These are phyloP conservation scores for Danio kyathit DNA, from an alignment of 2,797 vertebrate genomes.

Conservation along the genomic window DNA sequence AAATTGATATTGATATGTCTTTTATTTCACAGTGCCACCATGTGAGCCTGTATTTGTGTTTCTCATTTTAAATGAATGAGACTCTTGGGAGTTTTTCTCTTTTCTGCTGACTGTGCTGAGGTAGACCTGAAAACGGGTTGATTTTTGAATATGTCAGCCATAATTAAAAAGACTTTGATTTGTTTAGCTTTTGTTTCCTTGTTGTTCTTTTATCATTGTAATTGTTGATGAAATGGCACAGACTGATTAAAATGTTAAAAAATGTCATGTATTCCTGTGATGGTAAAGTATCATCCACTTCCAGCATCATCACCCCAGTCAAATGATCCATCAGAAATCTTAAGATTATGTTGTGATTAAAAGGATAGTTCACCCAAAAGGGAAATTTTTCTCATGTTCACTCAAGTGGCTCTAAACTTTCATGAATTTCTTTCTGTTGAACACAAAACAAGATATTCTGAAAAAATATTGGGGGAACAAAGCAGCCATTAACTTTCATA, in stretches of 20 bases:
- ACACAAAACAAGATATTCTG: too few species aligned
- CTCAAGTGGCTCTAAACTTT: too few species aligned
- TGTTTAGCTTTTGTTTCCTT: not conserved
- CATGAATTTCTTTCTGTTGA: too few species aligned
- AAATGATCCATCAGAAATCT: not conserved
- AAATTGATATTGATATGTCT: not conserved
- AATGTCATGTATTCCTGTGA: not conserved
- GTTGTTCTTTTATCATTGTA: not conserved
- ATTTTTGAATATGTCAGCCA: slow-evolving; percentile 29
- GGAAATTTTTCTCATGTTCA: too few species aligned
- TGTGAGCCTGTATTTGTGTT: not conserved
- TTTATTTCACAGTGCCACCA: not conserved
- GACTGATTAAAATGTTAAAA: not conserved
- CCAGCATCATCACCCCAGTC: not conserved
- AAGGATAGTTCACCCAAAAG: too few species aligned
- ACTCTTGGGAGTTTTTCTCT: not conserved
- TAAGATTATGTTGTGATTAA: too few species aligned
- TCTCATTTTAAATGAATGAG: not conserved
- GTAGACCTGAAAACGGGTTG: not conserved
- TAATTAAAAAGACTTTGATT: slow-evolving; percentile 26
- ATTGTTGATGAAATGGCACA: not conserved
- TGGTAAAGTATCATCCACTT: not conserved
- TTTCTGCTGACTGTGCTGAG: slow-evolving; percentile 1
- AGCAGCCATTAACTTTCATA: too few species aligned
- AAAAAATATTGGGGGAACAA: too few species aligned